A percentile compares a stretch with the other conserved stretches of the same genome.
These are phyloP conservation scores for Paracanthobrama guichenoti DNA, from an alignment of 2,113 vertebrate genomes.

Conservation along the genomic window DNA sequence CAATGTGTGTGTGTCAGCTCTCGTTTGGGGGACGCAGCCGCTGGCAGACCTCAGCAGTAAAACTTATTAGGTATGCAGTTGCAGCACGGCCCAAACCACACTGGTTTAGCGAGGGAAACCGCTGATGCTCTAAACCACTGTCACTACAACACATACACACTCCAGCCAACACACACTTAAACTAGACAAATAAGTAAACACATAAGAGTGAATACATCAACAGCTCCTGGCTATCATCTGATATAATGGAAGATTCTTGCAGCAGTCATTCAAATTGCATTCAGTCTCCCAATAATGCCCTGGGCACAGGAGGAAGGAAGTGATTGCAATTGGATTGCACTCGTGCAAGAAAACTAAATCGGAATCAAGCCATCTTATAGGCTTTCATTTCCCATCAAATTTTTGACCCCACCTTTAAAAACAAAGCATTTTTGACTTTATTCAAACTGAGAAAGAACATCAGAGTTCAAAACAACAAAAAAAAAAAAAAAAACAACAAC, in stretches of 20 bases:
- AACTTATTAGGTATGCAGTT: conserved; percentile 71
- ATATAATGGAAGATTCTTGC: conserved; percentile 36
- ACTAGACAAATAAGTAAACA: conserved; percentile 27
- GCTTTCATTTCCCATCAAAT: conserved; percentile 5
- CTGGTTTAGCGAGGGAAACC: conserved; percentile 66
- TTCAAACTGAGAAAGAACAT: background rate
- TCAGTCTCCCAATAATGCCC: conserved; percentile 27
- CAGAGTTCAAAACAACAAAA: background rate
- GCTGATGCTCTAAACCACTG: conserved; percentile 63
- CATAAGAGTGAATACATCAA: conserved; percentile 31
- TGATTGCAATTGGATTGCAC: conserved; percentile 59
- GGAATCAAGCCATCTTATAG: conserved; percentile 32
- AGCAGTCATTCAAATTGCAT: conserved; percentile 41
- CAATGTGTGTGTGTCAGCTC: conserved; percentile 65
- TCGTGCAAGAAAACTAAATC: conserved; percentile 18
- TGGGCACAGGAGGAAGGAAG: conserved; percentile 6
- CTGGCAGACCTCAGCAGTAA: conserved; percentile 68
- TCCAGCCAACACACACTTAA: conserved; percentile 4
- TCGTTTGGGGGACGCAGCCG: conserved; percentile 71
- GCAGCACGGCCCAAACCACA: conserved; percentile 69
- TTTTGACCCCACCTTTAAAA: background rate
- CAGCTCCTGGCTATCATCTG: conserved; percentile 27
- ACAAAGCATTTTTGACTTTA: background rate
- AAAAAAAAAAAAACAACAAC: background rate
- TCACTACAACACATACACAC: conserved; percentile 31